Evolutionary conservation across 2,797 vertebrate species (phyloP).

Genomic region (Megalops cyprinoides): DNA sequence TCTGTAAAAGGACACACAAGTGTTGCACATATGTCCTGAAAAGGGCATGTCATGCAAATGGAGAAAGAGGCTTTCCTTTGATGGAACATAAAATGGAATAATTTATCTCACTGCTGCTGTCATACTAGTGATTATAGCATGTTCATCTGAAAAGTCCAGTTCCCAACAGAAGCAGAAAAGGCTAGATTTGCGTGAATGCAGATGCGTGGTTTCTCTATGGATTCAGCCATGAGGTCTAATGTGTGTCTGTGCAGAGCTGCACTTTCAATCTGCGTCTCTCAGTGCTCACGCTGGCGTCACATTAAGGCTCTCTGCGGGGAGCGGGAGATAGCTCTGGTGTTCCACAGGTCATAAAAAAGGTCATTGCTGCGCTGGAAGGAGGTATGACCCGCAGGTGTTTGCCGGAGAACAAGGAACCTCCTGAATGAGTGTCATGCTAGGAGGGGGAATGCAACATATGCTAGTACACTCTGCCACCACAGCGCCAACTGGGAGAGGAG

Average conservation of each 20-base stretch:
- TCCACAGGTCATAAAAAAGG: constrained; percentile 26
- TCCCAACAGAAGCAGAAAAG: background rate
- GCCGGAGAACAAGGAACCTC: constrained; percentile 6
- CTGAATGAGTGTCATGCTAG: background rate
- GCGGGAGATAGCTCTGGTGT: background rate
- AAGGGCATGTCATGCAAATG: background rate
- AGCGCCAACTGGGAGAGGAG: background rate
- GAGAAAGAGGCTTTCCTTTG: background rate
- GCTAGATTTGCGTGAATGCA: background rate
- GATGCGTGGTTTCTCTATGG: too few relatives aligned
- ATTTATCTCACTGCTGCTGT: too few relatives aligned
- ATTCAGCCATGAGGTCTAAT: too few relatives aligned
- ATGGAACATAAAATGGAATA: too few relatives aligned
- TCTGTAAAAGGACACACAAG: too few relatives aligned
- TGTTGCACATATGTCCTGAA: background rate
- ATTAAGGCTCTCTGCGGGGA: background rate
- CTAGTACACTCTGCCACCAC: too few relatives aligned
- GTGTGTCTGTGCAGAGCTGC: too few relatives aligned
- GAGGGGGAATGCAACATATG: background rate
- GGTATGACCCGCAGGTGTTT: constrained; percentile 25
- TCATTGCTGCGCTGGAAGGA: constrained; percentile 21
- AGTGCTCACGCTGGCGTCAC: background rate
- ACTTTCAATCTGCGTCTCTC: too few relatives aligned
- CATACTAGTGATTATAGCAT: too few relatives aligned
- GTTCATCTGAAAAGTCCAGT: too few relatives aligned